Evolutionary conservation across 2,888 invertebrate species (phyloP), one percentile per base, ranked within the genome.

Genomic region (Watsonalla cultraria): DNA sequence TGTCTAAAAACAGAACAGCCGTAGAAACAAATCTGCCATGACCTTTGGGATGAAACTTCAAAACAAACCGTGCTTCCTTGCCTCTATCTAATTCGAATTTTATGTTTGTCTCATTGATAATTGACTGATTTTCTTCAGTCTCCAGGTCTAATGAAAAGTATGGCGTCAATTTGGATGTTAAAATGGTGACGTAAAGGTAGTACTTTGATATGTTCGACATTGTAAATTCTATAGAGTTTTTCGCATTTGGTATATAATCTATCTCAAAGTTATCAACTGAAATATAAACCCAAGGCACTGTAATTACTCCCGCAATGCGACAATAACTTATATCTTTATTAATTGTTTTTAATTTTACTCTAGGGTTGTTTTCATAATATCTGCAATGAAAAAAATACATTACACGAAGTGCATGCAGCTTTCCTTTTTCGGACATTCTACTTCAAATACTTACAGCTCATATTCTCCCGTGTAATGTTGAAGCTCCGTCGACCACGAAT

Each of bases 181-280:
- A 7, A 56, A 90, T 84, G 24, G 82, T 78, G 2, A 89, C 58
- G 54, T 74, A 60, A 49, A 90, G 75, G 55, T 71, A 68, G 69
- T 82, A 83, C 68, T 84, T 90, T 4, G 89, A 89, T 50, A 89
- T 56, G 64, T 90, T 90, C n/a, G 65, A 83, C 72, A 88, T 84
- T 7, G 80, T 76, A 61, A 90, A 90, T 45, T 78, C 66, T 45
- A 86, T 70, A 13, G 14, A 57, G 54, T 87, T 87, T 6, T 61
- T 55, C 46, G 59, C 62, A 57, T 70, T 70, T 45, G 64, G 59
- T 11, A 59, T 53, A 53, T 74, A 89, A 49, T 78, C 72, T 45
- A 90, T 76, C 74, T 88, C 84, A 72, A 89, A 90, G 54, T 79
- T 78, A 6, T 89, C 77, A 14, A 70, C 65, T 8, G 90, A 90